These are phyloP conservation scores for Patiria pectinifera DNA, from an alignment of 53 echinoderm and acorn worm species.

Conservation along the genomic window DNA sequence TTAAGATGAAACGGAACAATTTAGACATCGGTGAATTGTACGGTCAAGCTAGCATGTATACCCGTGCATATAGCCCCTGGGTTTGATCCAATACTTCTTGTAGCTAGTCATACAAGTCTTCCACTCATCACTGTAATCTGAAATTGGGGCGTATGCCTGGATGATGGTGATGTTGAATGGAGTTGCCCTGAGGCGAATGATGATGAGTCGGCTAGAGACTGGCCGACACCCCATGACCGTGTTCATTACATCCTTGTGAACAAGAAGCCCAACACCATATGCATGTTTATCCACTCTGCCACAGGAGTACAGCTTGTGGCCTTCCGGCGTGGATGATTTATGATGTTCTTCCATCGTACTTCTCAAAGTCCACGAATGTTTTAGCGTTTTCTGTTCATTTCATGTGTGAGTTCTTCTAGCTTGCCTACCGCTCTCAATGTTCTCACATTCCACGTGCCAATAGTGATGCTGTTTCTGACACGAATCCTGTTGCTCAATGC, in stretches of 20 bases:
- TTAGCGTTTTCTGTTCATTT: no score
- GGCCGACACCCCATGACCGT: slow-evolving; percentile 38
- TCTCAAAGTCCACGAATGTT: no score
- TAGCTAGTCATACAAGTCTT: slow-evolving; percentile 29
- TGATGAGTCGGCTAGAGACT: slow-evolving; percentile 51
- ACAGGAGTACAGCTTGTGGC: slow-evolving; percentile 53
- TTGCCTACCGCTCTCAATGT: slow-evolving; percentile 30
- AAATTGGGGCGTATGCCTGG: slow-evolving; percentile 62
- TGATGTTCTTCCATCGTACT: slow-evolving; percentile 11
- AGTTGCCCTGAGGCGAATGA: slow-evolving; percentile 19
- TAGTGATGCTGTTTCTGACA: slow-evolving; percentile 26
- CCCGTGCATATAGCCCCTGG: no score
- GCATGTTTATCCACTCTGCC: slow-evolving; percentile 60
- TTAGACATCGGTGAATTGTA: no score
- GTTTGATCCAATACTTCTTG: background rate
- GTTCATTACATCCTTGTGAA: slow-evolving; percentile 50
- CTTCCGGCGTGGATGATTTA: slow-evolving; percentile 23
- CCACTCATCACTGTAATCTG: slow-evolving; percentile 33
- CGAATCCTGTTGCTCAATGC: no score
- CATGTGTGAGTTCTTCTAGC: slow-evolving; percentile 48
- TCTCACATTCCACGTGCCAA: no score
- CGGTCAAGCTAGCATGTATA: no score
- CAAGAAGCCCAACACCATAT: slow-evolving; percentile 67
- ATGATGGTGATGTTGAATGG: slow-evolving; percentile 44
- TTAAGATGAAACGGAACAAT: no score